phyloP scores from a whole-genome alignment of 2,113 vertebrate genomes.

The Callionymus lyra region DNA sequence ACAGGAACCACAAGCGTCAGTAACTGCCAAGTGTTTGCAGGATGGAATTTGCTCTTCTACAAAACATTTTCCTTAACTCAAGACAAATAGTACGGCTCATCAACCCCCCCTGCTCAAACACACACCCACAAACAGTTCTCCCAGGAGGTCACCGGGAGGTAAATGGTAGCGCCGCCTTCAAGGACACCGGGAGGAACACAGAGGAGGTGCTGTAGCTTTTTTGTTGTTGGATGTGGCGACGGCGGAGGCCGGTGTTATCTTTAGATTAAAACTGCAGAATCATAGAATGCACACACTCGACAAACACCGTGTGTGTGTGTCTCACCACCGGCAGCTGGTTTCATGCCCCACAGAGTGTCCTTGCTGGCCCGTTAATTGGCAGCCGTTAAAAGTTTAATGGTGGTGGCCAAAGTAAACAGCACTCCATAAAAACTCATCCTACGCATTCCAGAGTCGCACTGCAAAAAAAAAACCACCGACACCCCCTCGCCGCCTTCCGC shows the following conservation, averaged over 20 bases:
- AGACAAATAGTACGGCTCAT: slow-evolving; percentile 47
- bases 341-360: slow-evolving; percentile 63
- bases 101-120: slow-evolving; percentile 4
- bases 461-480: slow-evolving; percentile 62
- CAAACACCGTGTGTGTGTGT: slow-evolving; percentile 11
- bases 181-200: slow-evolving; percentile 49
- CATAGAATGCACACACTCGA: slow-evolving; percentile 10
- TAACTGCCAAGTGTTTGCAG: slow-evolving; percentile 47
- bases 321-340: slow-evolving; percentile 52
- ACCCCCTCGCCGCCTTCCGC: slow-evolving; percentile 46
- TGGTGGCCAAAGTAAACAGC: slow-evolving; percentile 68
- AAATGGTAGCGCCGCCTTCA: slow-evolving; percentile 48
- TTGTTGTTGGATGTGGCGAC: slow-evolving; percentile 27
- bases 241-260: slow-evolving; percentile 4
- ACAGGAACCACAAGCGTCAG: slow-evolving; percentile 53
- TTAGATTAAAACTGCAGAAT: slow-evolving; percentile 10
- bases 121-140: slow-evolving; percentile 27
- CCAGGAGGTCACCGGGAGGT: slow-evolving; percentile 39
- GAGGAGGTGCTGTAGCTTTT: slow-evolving; percentile 15
- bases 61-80: slow-evolving; percentile 44
- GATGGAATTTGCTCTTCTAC: slow-evolving; percentile 48
- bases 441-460: slow-evolving; percentile 62
- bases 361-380: slow-evolving; percentile 65
- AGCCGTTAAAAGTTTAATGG: slow-evolving; percentile 69
- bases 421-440: slow-evolving; percentile 69